phyloP scores from a whole-genome alignment of 2,888 invertebrate species.

The Malthinus seriepunctatus region DNA sequence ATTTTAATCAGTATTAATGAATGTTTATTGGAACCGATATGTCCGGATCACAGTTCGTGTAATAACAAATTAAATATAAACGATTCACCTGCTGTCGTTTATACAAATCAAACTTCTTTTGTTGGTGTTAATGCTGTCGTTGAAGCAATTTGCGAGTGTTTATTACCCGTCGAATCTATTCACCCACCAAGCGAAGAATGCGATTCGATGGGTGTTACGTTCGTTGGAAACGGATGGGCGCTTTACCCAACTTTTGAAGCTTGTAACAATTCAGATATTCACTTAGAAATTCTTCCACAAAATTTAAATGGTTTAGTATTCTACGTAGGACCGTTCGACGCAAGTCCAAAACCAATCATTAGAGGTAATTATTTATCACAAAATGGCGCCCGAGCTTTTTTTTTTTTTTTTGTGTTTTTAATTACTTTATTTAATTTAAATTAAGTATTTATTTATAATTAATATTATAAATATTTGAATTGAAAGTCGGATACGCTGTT shows the following conservation, averaged over 20 bases:
- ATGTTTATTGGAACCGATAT: slow-evolving; percentile 75
- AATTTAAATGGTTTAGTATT: slow-evolving; percentile 81
- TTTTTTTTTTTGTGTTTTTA: background rate
- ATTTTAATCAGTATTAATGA: slow-evolving; percentile 91
- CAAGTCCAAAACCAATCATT: slow-evolving; percentile 65
- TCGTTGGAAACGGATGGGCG: slow-evolving; percentile 90
- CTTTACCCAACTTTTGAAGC: slow-evolving; percentile 87
- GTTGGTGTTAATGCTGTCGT: slow-evolving; percentile 89
- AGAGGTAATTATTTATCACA: slow-evolving; percentile 60
- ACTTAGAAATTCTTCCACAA: slow-evolving; percentile 79
- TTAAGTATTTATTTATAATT: too few species aligned
- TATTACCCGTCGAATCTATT: slow-evolving; percentile 54
- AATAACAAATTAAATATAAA: slow-evolving; percentile 73
- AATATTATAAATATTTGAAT: too few species aligned
- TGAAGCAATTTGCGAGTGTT: slow-evolving; percentile 74
- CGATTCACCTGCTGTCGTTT: slow-evolving; percentile 79
- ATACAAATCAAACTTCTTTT: slow-evolving; percentile 91
- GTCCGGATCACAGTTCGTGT: slow-evolving; percentile 76
- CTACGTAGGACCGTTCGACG: slow-evolving; percentile 83
- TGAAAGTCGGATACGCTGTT: too few species aligned
- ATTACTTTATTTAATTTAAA: too few species aligned
- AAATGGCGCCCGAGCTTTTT: background rate
- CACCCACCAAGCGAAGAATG: slow-evolving; percentile 56
- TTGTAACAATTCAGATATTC: slow-evolving; percentile 82
- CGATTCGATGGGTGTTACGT: slow-evolving; percentile 85